Evolutionary conservation across 2,888 invertebrate species (phyloP).

Genomic region (Orchesellides sinensis): DNA sequence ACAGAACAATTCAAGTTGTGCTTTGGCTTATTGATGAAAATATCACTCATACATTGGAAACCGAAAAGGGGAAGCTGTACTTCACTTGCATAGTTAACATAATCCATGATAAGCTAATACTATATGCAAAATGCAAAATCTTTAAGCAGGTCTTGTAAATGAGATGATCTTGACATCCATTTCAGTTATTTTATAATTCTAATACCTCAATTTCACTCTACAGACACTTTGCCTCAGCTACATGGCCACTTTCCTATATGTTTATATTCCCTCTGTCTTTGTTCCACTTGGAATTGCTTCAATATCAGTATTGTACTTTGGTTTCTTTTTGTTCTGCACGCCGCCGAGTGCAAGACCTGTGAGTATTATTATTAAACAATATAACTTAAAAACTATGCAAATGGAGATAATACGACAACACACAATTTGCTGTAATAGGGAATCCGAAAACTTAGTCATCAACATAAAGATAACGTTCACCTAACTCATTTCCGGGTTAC

Average conservation of each 20-base stretch:
- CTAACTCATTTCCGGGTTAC: background rate
- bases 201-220: no score
- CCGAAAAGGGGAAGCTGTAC: background rate
- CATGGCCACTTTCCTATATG: background rate
- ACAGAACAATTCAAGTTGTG: background rate
- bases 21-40: slow-evolving; percentile 4
- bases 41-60: background rate
- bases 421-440: background rate
- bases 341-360: background rate
- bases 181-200: background rate
- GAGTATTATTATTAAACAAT: background rate
- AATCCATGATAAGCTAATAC: background rate
- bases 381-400: background rate
- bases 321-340: background rate
- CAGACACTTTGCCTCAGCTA: slow-evolving; percentile 4
- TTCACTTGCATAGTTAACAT: background rate
- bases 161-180: background rate
- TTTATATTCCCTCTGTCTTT: background rate
- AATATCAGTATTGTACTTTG: background rate
- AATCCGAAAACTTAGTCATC: no score
- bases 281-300: background rate
- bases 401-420: background rate
- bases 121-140: background rate
- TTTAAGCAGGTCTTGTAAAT: background rate
- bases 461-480: no score